phyloP scores from a whole-genome alignment of 2,113 vertebrate species.

The Okapia johnstoni region DNA sequence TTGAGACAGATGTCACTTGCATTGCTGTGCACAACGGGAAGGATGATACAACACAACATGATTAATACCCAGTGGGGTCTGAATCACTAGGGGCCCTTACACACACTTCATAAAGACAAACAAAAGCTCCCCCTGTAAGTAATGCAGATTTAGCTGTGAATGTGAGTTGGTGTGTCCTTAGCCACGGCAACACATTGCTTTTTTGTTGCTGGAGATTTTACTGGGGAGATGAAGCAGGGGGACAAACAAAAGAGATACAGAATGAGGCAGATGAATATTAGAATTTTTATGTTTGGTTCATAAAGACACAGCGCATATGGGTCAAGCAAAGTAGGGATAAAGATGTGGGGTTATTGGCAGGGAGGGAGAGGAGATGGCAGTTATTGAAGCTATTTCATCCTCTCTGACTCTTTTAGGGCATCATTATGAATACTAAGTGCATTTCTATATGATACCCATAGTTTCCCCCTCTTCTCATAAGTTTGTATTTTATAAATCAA shows the following conservation, averaged over 20 bases:
- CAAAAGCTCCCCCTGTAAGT: conserved; percentile 48
- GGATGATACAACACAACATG: conserved; percentile 56
- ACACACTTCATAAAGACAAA: conserved; percentile 36
- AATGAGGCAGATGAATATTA: conserved; percentile 30
- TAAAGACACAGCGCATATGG: conserved; percentile 11
- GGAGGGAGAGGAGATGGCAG: conserved; percentile 16
- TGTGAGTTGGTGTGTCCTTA: conserved; percentile 37
- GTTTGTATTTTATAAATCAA: neutral
- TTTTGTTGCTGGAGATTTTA: conserved; percentile 46
- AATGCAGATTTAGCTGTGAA: conserved; percentile 61
- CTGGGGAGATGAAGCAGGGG: conserved; percentile 9
- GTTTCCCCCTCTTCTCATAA: neutral
- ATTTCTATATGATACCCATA: neutral
- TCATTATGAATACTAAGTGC: conserved; percentile 9
- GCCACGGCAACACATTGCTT: conserved; percentile 17
- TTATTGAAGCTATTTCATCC: neutral
- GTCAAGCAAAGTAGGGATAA: conserved; percentile 26
- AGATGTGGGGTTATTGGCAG: neutral
- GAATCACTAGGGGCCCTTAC: conserved; percentile 48
- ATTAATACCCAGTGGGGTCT: conserved; percentile 52
- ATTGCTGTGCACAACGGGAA: conserved; percentile 8
- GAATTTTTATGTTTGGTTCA: conserved; percentile 11
- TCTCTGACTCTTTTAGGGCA: neutral
- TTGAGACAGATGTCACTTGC: conserved; percentile 60
- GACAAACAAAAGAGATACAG: conserved; percentile 56